Evolutionary conservation across 2,113 vertebrate species (phyloP).

Genomic region (Gopherus flavomarginatus): DNA sequence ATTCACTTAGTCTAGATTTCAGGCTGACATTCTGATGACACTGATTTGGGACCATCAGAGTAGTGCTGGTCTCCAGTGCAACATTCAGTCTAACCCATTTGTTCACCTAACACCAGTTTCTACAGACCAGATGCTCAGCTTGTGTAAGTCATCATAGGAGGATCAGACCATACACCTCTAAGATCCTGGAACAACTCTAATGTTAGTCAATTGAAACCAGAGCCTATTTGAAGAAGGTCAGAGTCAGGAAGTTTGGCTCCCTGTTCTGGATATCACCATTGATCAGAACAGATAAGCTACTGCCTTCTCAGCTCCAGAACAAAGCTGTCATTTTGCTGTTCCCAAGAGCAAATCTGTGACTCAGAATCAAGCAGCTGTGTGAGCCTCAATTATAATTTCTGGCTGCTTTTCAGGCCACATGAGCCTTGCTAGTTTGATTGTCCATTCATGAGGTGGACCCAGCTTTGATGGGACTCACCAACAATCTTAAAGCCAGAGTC

Average conservation of each 20-base stretch:
- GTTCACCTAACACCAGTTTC: background rate
- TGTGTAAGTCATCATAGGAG: accelerated
- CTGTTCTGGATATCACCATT: background rate
- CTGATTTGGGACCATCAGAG: background rate
- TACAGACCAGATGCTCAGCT: background rate
- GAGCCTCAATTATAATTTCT: background rate
- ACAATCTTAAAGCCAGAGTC: background rate
- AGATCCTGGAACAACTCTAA: background rate
- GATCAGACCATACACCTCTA: background rate
- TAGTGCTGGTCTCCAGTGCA: conserved; percentile 25
- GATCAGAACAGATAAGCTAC: background rate
- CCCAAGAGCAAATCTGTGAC: background rate
- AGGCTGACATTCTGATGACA: background rate
- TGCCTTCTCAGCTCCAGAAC: background rate
- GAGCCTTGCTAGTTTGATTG: background rate
- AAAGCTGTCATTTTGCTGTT: background rate
- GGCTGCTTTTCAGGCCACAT: background rate
- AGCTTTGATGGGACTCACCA: background rate
- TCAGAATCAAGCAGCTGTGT: background rate
- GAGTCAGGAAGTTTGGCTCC: background rate
- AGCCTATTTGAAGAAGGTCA: background rate
- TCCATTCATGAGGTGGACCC: background rate
- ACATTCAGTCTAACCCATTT: background rate
- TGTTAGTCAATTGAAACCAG: background rate
- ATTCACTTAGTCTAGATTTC: background rate